Percentiles rank a stretch among this genome's conserved stretches.
Evolutionary conservation across 2,888 invertebrate genomes (phyloP).

Genomic region (Ganaspis brasiliensis): DNA sequence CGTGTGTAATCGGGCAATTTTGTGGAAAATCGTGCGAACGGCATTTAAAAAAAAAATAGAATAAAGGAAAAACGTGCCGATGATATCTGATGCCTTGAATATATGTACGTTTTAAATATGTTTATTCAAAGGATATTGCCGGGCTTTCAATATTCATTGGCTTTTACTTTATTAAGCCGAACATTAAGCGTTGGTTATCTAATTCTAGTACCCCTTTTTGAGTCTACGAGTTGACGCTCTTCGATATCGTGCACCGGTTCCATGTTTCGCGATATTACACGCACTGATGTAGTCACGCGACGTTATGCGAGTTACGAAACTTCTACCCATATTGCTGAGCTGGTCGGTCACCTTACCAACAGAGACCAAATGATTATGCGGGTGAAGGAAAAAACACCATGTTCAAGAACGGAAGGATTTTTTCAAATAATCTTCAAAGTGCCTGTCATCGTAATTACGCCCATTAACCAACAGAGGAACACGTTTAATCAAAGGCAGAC

Average conservation of each 20-base stretch:
- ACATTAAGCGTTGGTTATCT: conserved; percentile 34
- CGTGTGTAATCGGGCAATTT: conserved; percentile 10
- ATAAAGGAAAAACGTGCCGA: conserved; percentile 15
- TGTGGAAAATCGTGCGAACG: conserved; percentile 1
- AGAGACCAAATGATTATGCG: conserved; percentile 29
- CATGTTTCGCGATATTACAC: conserved; percentile 51
- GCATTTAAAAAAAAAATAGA: background rate
- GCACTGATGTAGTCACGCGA: conserved; percentile 54
- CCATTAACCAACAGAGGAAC: no score
- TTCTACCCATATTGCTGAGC: conserved; percentile 24
- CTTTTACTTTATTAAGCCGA: conserved; percentile 31
- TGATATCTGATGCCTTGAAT: conserved; percentile 8
- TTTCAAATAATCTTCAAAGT: background rate
- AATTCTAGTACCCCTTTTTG: conserved; percentile 36
- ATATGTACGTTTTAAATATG: background rate
- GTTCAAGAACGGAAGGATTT: background rate
- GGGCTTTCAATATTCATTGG: conserved; percentile 37
- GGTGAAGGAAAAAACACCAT: conserved; percentile 10
- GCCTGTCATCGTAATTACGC: background rate
- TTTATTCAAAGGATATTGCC: conserved; percentile 3
- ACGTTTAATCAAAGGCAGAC: background rate
- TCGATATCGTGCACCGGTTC: conserved; percentile 42
- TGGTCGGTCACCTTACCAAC: conserved; percentile 15
- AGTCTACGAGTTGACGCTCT: conserved; percentile 40
- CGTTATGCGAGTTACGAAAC: conserved; percentile 58